Base-by-base conservation (phyloP, 2,797 vertebrate species). In the Malacoctenus gilli region DNA sequence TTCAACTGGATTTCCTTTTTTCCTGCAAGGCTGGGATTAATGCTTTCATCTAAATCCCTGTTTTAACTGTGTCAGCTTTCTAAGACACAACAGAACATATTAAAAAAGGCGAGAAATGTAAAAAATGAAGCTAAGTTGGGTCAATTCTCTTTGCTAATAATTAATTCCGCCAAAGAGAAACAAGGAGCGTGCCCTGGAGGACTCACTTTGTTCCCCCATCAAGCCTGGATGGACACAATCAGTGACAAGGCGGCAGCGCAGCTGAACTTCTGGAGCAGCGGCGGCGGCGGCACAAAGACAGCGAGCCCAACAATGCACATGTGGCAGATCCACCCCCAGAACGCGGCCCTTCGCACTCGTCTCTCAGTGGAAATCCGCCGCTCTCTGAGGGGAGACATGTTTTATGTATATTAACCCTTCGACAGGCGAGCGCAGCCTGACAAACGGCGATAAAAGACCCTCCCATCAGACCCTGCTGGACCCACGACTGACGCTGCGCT, bases 161-260 rank as follows among this genome's bases (percentile, higher is more conserved):
- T 90, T 80, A 68, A 81, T 83, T 85, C 60, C 73, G 73, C 69
- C 66, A 64, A 68, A 67, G 69, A 82, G 65, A 59, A 67, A 76
- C 15, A 7, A 13, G 22, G 36, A 61, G 18, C 57, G 53, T 57
- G 63, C 75, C 85, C 46, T 42, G 3, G 0, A 70, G 82, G 60
- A 13, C 37, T 68, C 50, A 23, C 59, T 83, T 83, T 86, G 69
- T 79, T 80, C 67, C 70, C 53, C 31, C 66, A 81, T 88, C 67
- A 85, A 85, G 89, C 87, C 81, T 51, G 74, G 69, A 78, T 86
- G 79, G 85, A 85, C 78, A 80, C 78, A 66, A 79, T 84, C 72
- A 69, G 80, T 14, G 64, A 53, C 55, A n/a, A n/a, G 65, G 67
- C 62, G 58, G 52, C 48, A 20, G 46, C 65, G 56, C 83, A 82